phyloP scores from a whole-genome alignment of 2,888 invertebrate species.

The Dryadula phaetusa region DNA sequence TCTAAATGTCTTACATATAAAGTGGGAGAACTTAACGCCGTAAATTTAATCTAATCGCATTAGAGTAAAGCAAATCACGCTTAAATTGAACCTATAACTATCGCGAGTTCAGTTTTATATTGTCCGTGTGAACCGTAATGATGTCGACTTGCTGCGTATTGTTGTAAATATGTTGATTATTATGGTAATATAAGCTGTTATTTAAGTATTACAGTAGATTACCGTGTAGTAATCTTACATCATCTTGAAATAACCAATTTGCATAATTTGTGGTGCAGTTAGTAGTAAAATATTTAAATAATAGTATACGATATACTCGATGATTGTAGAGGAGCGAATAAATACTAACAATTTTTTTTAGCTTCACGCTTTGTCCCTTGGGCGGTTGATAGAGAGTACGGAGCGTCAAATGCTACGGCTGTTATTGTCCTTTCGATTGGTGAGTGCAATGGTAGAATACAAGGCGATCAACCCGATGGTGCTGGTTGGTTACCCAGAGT shows the following conservation, averaged over 20 bases:
- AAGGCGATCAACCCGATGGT: too few relatives aligned
- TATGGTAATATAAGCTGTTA: constrained; percentile 4
- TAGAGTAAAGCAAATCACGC: background rate
- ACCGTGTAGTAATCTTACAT: constrained; percentile 11
- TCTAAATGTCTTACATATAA: too few relatives aligned
- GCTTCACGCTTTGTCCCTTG: too few relatives aligned
- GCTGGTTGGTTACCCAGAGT: too few relatives aligned
- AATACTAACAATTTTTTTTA: background rate
- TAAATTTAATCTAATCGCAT: too few relatives aligned
- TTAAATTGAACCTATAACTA: background rate
- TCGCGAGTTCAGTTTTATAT: background rate
- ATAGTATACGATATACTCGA: background rate
- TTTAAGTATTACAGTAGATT: constrained; percentile 14
- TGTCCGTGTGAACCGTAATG: background rate
- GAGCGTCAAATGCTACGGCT: too few relatives aligned
- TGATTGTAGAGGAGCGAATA: background rate
- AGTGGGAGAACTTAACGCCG: too few relatives aligned
- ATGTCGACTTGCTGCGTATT: background rate
- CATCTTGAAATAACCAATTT: constrained; percentile 16
- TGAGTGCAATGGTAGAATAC: too few relatives aligned
- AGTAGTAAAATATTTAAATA: constrained; percentile 11
- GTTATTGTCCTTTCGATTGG: too few relatives aligned
- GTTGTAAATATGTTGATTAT: background rate
- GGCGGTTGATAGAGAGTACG: too few relatives aligned
- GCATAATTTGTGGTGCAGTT: constrained; percentile 15